These are phyloP conservation scores for Exocentrus adspersus DNA, from an alignment of 2,888 invertebrate genomes.

Conservation along the genomic window DNA sequence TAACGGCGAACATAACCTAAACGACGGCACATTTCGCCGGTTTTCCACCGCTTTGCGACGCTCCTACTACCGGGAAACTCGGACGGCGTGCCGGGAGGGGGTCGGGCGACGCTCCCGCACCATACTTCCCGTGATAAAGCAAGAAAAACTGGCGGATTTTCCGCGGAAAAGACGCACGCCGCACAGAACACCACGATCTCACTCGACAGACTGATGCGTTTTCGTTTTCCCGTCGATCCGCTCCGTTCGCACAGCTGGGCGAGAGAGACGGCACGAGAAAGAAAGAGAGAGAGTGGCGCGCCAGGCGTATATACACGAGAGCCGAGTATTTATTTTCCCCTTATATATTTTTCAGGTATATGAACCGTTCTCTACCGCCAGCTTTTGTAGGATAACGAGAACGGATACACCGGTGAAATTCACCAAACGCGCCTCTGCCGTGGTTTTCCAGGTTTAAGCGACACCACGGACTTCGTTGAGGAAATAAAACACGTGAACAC, in stretches of 20 bases:
- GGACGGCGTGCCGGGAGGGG: constrained; percentile 29
- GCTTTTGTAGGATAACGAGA: constrained; percentile 55
- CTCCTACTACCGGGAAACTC: constrained; percentile 27
- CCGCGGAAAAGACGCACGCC: constrained; percentile 46
- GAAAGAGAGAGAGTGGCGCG: too few species aligned
- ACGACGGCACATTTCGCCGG: constrained; percentile 53
- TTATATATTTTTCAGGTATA: constrained; percentile 60
- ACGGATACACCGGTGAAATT: constrained; percentile 55
- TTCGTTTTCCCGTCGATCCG: too few species aligned
- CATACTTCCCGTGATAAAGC: constrained; percentile 43
- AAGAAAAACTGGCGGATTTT: constrained; percentile 46
- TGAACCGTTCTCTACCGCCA: constrained; percentile 58
- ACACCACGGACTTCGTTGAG: too few species aligned
- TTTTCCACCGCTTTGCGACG: constrained; percentile 43
- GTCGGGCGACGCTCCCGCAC: constrained; percentile 25
- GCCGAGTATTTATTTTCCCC: constrained; percentile 62
- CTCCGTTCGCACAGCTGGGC: constrained; percentile 64
- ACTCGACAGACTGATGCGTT: constrained; percentile 64
- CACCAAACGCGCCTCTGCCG: too few species aligned
- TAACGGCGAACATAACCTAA: constrained; percentile 57
- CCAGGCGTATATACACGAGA: too few species aligned
- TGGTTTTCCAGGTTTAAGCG: too few species aligned
- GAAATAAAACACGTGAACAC: too few species aligned
- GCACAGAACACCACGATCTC: constrained; percentile 58
- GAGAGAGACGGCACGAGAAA: constrained; percentile 54